Percentiles rank a stretch among this genome's conserved stretches.
Evolutionary conservation across 1,140 invertebrate species (phyloP).

Genomic region (Drosophila takahashii): DNA sequence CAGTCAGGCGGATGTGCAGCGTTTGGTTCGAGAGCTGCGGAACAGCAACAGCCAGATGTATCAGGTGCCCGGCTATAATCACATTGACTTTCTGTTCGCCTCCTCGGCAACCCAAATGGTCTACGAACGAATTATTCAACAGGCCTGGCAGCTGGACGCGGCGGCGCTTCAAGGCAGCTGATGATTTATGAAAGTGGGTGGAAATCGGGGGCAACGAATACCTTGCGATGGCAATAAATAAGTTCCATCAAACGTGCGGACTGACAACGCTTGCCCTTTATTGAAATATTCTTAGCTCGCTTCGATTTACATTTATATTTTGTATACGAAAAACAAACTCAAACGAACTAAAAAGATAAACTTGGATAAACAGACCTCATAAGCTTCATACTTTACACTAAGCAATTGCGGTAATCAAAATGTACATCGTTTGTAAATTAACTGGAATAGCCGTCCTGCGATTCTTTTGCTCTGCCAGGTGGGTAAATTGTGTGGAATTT

Average conservation of each 20-base stretch:
- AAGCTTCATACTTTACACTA: constrained; percentile 72
- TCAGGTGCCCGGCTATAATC: constrained; percentile 72
- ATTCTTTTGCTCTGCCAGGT: constrained; percentile 16
- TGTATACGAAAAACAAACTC: constrained; percentile 59
- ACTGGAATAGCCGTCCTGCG: constrained; percentile 60
- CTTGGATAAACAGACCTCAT: constrained; percentile 69
- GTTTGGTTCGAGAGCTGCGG: constrained; percentile 42
- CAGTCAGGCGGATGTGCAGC: constrained; percentile 57
- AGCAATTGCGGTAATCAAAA: constrained; percentile 67
- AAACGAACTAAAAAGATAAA: constrained; percentile 53
- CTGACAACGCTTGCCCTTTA: constrained; percentile 31
- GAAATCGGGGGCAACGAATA: background rate
- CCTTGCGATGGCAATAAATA: background rate
- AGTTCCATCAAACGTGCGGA: constrained; percentile 14
- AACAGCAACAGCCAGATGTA: constrained; percentile 56
- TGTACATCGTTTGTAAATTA: constrained; percentile 58
- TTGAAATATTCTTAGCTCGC: constrained; percentile 24
- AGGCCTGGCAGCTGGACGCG: constrained; percentile 47
- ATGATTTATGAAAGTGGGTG: constrained; percentile 5
- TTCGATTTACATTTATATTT: constrained; percentile 65
- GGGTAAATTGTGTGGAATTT: constrained; percentile 15
- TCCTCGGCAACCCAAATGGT: constrained; percentile 54
- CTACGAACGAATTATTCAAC: constrained; percentile 67
- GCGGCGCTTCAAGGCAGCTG: constrained; percentile 1
- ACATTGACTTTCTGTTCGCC: constrained; percentile 76